A percentile compares a stretch with the other conserved stretches of the same genome.
Conservation (phyloP, 2,888 invertebrate genomes). For the Patella depressa region DNA sequence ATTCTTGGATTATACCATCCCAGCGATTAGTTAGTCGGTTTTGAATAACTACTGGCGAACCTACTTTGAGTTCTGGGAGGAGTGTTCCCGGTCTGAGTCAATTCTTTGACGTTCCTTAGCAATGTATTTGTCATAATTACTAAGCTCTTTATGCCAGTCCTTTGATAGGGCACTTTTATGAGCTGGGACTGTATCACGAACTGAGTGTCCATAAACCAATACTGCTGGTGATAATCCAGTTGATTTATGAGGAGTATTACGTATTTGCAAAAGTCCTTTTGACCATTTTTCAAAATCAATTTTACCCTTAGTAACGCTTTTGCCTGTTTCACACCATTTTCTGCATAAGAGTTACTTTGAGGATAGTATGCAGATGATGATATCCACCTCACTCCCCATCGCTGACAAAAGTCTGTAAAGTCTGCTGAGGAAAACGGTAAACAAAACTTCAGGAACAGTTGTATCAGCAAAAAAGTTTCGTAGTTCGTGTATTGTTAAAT, state of each 20-base stretch:
- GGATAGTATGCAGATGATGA: background rate
- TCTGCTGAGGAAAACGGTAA: background rate
- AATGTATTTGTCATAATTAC: background rate
- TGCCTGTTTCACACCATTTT: background rate
- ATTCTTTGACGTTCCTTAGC: background rate
- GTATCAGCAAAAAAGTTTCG: slow-evolving; percentile 2
- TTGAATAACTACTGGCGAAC: background rate
- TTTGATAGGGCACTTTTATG: background rate
- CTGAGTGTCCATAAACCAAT: background rate
- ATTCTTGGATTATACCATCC: slow-evolving; percentile 1
- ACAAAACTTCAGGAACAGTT: background rate
- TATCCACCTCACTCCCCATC: slow-evolving; percentile 8
- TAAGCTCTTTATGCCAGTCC: slow-evolving; percentile 1
- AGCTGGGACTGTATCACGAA: background rate
- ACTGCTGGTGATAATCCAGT: background rate
- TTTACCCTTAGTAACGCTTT: background rate
- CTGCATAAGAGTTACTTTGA: background rate
- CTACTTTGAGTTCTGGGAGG: background rate
- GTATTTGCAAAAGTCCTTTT: background rate
- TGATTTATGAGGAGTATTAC: background rate
- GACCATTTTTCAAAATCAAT: background rate
- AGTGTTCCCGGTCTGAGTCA: background rate
- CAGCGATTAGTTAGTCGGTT: background rate
- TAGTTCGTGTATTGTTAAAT: background rate
- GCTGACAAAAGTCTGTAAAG: background rate